Conservation (phyloP, 2,888 invertebrate species). For the Stomorhina lunata region DNA sequence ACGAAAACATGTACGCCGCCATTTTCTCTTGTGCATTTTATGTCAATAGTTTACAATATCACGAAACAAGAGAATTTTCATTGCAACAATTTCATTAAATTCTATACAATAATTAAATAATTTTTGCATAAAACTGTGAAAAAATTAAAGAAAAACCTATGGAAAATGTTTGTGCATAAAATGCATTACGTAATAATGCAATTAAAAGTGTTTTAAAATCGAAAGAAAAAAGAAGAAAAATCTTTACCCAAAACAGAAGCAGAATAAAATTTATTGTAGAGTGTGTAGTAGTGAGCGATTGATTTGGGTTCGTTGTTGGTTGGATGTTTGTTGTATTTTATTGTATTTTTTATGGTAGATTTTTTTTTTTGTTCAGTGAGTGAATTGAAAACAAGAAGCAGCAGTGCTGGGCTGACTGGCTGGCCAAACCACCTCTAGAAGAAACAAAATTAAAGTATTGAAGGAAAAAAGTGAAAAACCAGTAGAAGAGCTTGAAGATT, state of each 20-base stretch:
- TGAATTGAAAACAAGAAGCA: slow-evolving; percentile 57
- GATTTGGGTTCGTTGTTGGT: slow-evolving; percentile 62
- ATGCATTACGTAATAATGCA: slow-evolving; percentile 70
- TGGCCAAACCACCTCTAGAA: slow-evolving; percentile 56
- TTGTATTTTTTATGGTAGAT: slow-evolving; percentile 51
- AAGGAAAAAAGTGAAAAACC: slow-evolving; percentile 49
- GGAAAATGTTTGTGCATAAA: slow-evolving; percentile 67
- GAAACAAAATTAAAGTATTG: not conserved
- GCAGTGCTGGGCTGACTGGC: slow-evolving; percentile 62
- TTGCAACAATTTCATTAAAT: slow-evolving; percentile 62
- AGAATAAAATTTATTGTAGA: too few relatives aligned
- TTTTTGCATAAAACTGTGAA: slow-evolving; percentile 66
- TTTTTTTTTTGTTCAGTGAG: slow-evolving; percentile 43
- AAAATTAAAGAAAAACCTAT: slow-evolving; percentile 58
- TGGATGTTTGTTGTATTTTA: slow-evolving; percentile 40
- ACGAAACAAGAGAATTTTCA: slow-evolving; percentile 62
- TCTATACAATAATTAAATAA: slow-evolving; percentile 54
- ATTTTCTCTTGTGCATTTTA: slow-evolving; percentile 74
- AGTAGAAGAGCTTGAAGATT: slow-evolving; percentile 38
- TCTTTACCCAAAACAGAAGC: slow-evolving; percentile 58
- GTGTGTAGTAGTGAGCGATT: slow-evolving; percentile 53
- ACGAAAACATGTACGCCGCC: slow-evolving; percentile 73
- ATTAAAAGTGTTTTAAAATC: slow-evolving; percentile 62
- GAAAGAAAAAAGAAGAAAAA: slow-evolving; percentile 57
- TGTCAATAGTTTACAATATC: slow-evolving; percentile 72